Conservation (phyloP, 2,113 vertebrate species). For the Cathartes aura region DNA sequence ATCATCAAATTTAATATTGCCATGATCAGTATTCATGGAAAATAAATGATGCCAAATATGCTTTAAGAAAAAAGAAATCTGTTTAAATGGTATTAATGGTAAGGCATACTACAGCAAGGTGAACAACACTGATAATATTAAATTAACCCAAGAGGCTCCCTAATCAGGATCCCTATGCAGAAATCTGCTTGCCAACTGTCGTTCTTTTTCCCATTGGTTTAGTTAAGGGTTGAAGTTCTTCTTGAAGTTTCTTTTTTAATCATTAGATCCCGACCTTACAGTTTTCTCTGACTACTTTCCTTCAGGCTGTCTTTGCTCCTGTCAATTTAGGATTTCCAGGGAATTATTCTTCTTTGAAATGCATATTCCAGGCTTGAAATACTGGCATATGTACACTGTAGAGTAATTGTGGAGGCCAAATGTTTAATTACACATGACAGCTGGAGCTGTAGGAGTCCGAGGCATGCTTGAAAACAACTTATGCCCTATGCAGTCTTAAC, state of each 20-base stretch:
- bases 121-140: slow-evolving; percentile 84
- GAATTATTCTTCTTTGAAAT: slow-evolving; percentile 96
- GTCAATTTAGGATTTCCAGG: slow-evolving; percentile 94
- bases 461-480: slow-evolving; percentile 87
- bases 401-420: slow-evolving; percentile 97
- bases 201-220: slow-evolving; percentile 86
- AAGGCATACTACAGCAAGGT: slow-evolving; percentile 79
- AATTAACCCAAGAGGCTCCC: slow-evolving; percentile 84
- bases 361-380: slow-evolving; percentile 91
- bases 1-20: slow-evolving; percentile 73
- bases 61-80: slow-evolving; percentile 76
- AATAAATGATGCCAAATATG: slow-evolving; percentile 77
- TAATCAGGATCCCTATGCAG: slow-evolving; percentile 79
- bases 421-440: slow-evolving; percentile 99
- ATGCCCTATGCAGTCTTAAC: slow-evolving; percentile 78
- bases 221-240: slow-evolving; percentile 86
- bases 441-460: slow-evolving; percentile 91
- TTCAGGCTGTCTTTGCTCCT: slow-evolving; percentile 88
- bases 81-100: slow-evolving; percentile 79
- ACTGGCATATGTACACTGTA: slow-evolving; percentile 94
- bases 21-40: slow-evolving; percentile 73
- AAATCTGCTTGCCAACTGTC: slow-evolving; percentile 86
- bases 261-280: slow-evolving; percentile 90
- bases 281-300: slow-evolving; percentile 86
- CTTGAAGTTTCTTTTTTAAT: slow-evolving; percentile 92